Percentiles rank a stretch among this genome's conserved stretches.
phyloP scores from a whole-genome alignment of 1,140 invertebrate species.

The Penaeus japonicus region DNA sequence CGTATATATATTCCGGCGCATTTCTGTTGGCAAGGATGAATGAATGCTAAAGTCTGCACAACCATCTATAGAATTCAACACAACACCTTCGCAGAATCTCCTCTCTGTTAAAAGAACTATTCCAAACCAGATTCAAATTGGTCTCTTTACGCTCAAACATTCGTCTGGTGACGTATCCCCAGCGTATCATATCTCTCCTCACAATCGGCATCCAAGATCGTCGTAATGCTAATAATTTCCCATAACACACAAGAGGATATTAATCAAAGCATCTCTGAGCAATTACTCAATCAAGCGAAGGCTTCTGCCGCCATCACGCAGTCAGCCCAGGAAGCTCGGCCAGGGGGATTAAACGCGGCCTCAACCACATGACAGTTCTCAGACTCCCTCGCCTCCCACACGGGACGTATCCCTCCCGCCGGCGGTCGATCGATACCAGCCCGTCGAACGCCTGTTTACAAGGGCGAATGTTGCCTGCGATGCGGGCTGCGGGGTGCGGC shows the following conservation, averaged over 20 bases:
- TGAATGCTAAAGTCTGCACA: too few relatives aligned
- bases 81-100: too few relatives aligned
- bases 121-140: too few relatives aligned
- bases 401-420: neutral
- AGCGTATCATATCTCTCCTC: neutral
- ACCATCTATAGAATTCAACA: too few relatives aligned
- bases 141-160: too few relatives aligned
- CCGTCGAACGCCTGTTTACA: neutral
- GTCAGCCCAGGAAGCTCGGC: constrained; percentile 21
- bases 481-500: neutral
- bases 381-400: constrained; percentile 2
- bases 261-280: constrained; percentile 43
- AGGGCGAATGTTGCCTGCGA: neutral
- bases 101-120: too few relatives aligned
- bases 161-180: neutral
- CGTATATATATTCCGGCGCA: too few relatives aligned
- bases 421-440: neutral
- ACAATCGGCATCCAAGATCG: too few relatives aligned
- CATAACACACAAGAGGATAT: constrained; percentile 4
- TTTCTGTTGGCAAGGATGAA: too few relatives aligned
- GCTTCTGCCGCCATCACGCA: neutral
- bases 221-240: neutral
- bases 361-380: constrained; percentile 51
- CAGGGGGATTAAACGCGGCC: constrained; percentile 42
- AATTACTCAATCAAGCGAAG: constrained; percentile 50